A percentile compares a stretch with the other conserved stretches of the same genome.
Evolutionary conservation across 2,797 vertebrate genomes (phyloP).

Genomic region (Galaxias olidus): DNA sequence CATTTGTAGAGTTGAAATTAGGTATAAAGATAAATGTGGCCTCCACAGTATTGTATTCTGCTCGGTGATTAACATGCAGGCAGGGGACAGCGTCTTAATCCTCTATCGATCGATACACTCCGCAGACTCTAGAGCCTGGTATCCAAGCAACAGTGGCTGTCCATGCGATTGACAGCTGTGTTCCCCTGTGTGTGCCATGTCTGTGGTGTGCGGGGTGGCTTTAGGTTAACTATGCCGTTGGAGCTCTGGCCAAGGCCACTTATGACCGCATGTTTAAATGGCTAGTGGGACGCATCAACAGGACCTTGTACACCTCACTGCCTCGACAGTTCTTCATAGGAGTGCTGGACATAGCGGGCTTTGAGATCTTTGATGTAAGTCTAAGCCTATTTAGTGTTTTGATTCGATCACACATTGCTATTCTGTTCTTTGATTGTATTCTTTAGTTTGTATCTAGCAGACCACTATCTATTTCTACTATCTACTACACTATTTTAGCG

Average conservation of each 20-base stretch:
- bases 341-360: constrained; percentile 93
- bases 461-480: too few species aligned
- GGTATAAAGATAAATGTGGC: not conserved
- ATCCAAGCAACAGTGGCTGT: constrained; percentile 53
- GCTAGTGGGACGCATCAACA: constrained; percentile 89
- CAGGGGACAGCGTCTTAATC: constrained; percentile 18
- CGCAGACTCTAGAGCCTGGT: constrained; percentile 41
- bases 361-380: constrained; percentile 93
- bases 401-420: too few species aligned
- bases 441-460: too few species aligned
- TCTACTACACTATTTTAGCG: too few species aligned
- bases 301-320: constrained; percentile 87
- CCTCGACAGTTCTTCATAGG: constrained; percentile 94
- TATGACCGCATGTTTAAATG: constrained; percentile 96
- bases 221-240: constrained; percentile 90
- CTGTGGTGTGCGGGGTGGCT: constrained; percentile 20
- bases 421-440: too few species aligned
- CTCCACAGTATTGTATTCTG: not conserved
- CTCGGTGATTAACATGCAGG: constrained; percentile 12
- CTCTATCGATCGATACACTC: constrained; percentile 42
- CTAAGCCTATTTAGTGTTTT: too few species aligned
- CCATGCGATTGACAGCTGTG: constrained; percentile 55
- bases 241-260: constrained; percentile 94
- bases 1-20: not conserved
- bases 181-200: constrained; percentile 24